Base-by-base conservation (phyloP, 2,888 invertebrate genomes). In the Acronicta aceris region DNA sequence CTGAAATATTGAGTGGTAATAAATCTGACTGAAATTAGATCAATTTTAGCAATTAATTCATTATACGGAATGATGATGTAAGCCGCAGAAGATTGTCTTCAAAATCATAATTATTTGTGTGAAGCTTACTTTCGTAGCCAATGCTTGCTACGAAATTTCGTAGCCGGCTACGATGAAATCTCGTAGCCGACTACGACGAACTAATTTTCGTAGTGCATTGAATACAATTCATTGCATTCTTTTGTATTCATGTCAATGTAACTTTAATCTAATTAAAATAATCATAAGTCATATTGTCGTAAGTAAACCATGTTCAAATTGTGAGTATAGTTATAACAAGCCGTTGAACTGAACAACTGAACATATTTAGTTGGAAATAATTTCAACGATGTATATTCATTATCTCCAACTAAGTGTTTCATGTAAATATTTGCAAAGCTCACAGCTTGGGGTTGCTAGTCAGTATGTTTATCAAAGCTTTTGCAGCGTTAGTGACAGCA, bases 381-480 rank as follows among this genome's bases (percentile, higher is more conserved):
- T 51, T 42, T 30, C 12, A 8, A 12, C 25, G 7, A 33, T 17
- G 30, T 56, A 27, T n/a, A 41, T 56, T 66, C 5, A 45, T 45
- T 42, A 43, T 27, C 10, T 10, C n/a, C 8, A 43, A 30, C 13
- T 42, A 17, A 47, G 48, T 49, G 48, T 38, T 45, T 16, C 45
- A 51, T 48, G 43, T 49, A 48, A 51, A 55, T 59, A 45, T 40
- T 38, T 21, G 49, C 50, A 51, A 36, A 59, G 43, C 42, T 50
- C 27, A 13, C 12, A 10, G 40, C 42, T 49, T 36, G 43, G 33
- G 16, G 43, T 52, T 21, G 43, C 41, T 21, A 45, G 49, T 57
- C 47, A 45, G 43, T 17, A 15, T 62, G 54, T 72, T 59, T 59
- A 64, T 65, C 33, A 57, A 62, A 70, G 50, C 53, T 25, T 57